These are phyloP conservation scores for Piscicola geometra DNA, from an alignment of 2,888 invertebrate species.

Conservation along the genomic window DNA sequence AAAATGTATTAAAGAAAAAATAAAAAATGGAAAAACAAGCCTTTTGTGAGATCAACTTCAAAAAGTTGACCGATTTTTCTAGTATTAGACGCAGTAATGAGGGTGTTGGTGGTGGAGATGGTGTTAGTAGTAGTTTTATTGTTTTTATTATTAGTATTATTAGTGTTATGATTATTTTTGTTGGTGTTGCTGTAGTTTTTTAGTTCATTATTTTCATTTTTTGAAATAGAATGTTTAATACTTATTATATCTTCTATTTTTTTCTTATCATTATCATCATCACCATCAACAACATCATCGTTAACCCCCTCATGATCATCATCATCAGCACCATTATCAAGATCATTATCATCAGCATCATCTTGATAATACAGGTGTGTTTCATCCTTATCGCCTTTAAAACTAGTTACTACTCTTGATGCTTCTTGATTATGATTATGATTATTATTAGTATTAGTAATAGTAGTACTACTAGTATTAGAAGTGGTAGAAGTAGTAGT, in stretches of 20 bases:
- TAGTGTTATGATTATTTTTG: background rate
- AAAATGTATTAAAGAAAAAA: background rate
- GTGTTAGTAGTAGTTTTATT: background rate
- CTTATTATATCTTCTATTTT: no score
- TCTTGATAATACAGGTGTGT: background rate
- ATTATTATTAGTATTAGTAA: background rate
- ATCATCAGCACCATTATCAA: background rate
- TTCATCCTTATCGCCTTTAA: background rate
- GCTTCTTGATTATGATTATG: background rate
- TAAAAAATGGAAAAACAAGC: no score
- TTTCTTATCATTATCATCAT: background rate
- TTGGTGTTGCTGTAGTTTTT: background rate
- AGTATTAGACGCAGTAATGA: background rate
- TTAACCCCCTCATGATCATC: background rate
- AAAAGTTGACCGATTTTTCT: background rate
- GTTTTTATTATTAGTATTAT: no score
- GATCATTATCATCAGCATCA: background rate
- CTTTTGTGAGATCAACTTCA: background rate
- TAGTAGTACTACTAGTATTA: background rate
- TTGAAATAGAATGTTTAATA: no score
- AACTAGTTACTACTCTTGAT: background rate
- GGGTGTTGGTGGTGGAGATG: background rate
- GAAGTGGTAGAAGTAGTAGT: background rate
- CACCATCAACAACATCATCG: background rate
- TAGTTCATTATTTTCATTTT: background rate